These are phyloP conservation scores for Archocentrus centrarchus DNA, from an alignment of 2,113 vertebrate genomes.

Conservation along the genomic window DNA sequence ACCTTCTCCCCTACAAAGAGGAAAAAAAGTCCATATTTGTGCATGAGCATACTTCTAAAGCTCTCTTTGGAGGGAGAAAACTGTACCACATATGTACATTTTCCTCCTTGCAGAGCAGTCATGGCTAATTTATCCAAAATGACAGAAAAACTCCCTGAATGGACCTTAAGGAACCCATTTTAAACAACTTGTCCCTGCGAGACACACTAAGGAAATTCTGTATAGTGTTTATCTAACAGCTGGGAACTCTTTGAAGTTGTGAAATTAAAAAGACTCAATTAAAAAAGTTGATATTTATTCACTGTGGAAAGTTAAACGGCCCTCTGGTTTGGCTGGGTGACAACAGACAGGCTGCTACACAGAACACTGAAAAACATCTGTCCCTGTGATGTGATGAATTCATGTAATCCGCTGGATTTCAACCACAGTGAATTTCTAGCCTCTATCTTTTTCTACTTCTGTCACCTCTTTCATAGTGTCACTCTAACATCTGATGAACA, in stretches of 20 bases:
- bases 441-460: background rate
- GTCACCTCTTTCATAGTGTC: background rate
- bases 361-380: slow-evolving; percentile 25
- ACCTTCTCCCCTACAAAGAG: slow-evolving; percentile 38
- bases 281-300: slow-evolving; percentile 14
- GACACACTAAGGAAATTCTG: slow-evolving; percentile 20
- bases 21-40: slow-evolving; percentile 56
- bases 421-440: background rate
- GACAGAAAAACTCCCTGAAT: slow-evolving; percentile 37
- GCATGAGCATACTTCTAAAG: slow-evolving; percentile 41
- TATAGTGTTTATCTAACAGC: slow-evolving; percentile 47
- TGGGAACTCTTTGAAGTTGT: slow-evolving; percentile 29
- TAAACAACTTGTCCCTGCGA: slow-evolving; percentile 28
- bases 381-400: slow-evolving; percentile 2
- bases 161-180: slow-evolving; percentile 34
- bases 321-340: background rate
- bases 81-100: slow-evolving; percentile 32
- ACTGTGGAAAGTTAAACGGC: background rate
- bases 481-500: slow-evolving; percentile 14
- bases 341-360: background rate
- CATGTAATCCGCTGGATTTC: slow-evolving; percentile 7
- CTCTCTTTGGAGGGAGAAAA: slow-evolving; percentile 20
- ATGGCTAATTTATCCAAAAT: slow-evolving; percentile 48
- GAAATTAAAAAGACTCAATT: slow-evolving; percentile 35
- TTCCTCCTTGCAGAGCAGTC: slow-evolving; percentile 57